Base-by-base conservation (phyloP, 2,888 invertebrate genomes). In the Anthrax anthrax region DNA sequence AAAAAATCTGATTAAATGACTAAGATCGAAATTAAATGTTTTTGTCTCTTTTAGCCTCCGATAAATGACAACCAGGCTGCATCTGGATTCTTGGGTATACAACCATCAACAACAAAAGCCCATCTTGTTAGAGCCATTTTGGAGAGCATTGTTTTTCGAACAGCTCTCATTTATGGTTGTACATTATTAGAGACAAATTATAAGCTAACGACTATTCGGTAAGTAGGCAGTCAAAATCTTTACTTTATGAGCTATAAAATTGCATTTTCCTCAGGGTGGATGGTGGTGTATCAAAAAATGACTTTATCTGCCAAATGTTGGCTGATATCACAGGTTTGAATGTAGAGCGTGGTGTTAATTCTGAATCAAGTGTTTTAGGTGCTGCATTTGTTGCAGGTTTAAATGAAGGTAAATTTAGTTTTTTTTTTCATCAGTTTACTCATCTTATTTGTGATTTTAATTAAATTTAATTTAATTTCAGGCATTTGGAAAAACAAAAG, bases 241-340 rank as follows among this genome's bases (percentile, higher is more conserved):
- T 37, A 19, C 14, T 32, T 41, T 23, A 23, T 23, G 23, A 23
- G 23, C 8, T 8, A 23, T 23, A 6, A 23, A 23, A 23, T 23
- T 23, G 23, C 4, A 23, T 36, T 36, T 13, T 34, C 13, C 34
- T 16, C 36, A 94, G 95, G 59, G 77, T 91, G 50, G 91, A 95
- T 65, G 96, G 96, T 3, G 96, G 96, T n/a, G 92, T 96, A n/a
- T 84, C 92, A 0, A 80, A 80, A 52, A 96, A 94, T 65, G 81
- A 92, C 67, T 96, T 96, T 61, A 72, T 96, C 39, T 81, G 88
- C 56, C 94, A 95, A 64, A 69, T 88, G 48, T 74, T 96, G 53
- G 80, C 94, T 0, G 88, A 95, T 64, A 71, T 92, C 45, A 84
- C 84, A 1, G 80, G 78, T 0, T 65, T 86, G 44, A 63, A 70